Evolutionary conservation across 2,888 invertebrate genomes (phyloP).

Genomic region (Pterostichus niger): DNA sequence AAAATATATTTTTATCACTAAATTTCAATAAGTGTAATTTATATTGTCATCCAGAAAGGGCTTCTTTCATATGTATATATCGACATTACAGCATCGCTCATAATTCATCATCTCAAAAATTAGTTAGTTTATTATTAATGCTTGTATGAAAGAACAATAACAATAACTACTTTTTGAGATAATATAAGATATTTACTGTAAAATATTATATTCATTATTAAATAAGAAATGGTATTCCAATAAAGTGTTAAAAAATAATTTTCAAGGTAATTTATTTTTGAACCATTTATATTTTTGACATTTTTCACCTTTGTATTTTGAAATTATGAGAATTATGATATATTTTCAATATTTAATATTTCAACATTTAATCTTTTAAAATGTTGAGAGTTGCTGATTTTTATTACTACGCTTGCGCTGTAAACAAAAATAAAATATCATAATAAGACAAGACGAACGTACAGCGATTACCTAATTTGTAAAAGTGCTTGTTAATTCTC

Average conservation of each 20-base stretch:
- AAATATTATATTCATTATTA: conserved; percentile 56
- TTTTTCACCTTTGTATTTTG: too few relatives aligned
- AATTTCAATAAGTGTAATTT: conserved; percentile 57
- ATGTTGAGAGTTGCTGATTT: too few relatives aligned
- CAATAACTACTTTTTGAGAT: conserved; percentile 59
- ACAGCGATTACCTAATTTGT: too few relatives aligned
- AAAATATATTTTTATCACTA: conserved; percentile 59
- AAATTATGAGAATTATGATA: too few relatives aligned
- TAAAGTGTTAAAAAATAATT: conserved; percentile 56
- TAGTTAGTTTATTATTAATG: conserved; percentile 47
- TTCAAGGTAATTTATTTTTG: background rate
- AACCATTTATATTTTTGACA: background rate
- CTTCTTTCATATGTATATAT: conserved; percentile 55
- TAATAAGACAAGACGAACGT: too few relatives aligned
- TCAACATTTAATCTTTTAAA: too few relatives aligned
- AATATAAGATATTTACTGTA: conserved; percentile 54
- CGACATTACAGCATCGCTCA: conserved; percentile 50
- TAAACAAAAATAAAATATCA: too few relatives aligned
- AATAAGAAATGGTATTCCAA: conserved; percentile 59
- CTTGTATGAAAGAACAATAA: conserved; percentile 50
- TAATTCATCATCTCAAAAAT: conserved; percentile 55
- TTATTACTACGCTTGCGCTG: too few relatives aligned
- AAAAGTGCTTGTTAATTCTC: too few relatives aligned
- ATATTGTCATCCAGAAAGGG: conserved; percentile 58
- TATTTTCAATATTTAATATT: too few relatives aligned